Base-by-base conservation (phyloP, 2,888 invertebrate species). In the Ophion slaviceki region DNA sequence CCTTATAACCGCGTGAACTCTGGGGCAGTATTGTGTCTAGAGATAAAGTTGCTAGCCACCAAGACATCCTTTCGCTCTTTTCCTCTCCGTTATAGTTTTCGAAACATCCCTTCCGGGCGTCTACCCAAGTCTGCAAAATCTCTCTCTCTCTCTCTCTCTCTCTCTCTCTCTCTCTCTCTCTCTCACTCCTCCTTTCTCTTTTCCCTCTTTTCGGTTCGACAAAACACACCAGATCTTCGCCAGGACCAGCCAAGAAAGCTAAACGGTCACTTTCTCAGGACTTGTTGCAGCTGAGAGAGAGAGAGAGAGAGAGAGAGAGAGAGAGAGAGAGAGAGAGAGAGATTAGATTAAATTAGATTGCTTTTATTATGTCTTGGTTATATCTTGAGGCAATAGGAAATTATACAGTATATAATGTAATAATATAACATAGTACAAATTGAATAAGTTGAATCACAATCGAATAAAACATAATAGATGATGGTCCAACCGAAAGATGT, bases 21-120 rank as follows among this genome's bases (percentile, higher is more conserved):
- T 17, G 28, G 47, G 24, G 82, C 80, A 84, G 80, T 85, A 87
- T 86, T 86, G 84, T 85, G 80, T 81, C 78, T 68, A 76, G 83
- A 74, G 80, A 84, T 87, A 87, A 85, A 86, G 87, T 87, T 85
- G 53, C 74, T 71, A 61, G 74, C 76, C 53, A 62, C 53, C 57
- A 7, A 68, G 67, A 68, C 14, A 53, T 53, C 66, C 62, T 67
- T 67, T 28, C 17, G 2, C 20, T 67, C 62, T 32, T 71, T 67
- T 61, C 20, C 61, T 61, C 40, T 74, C 64, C 62, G 57, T 82
- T 71, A 85, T 85, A 85, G 85, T 81, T 85, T 84, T 80, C 62
- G 70, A 61, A 86, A 80, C 83, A 84, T 83, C 79, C 68, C 72
- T 72, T 68, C 70, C 78, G 70, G 75, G 78, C 82, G 66, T 82